phyloP scores from a whole-genome alignment of 2,113 vertebrate genomes.

The Acinonyx jubatus region DNA sequence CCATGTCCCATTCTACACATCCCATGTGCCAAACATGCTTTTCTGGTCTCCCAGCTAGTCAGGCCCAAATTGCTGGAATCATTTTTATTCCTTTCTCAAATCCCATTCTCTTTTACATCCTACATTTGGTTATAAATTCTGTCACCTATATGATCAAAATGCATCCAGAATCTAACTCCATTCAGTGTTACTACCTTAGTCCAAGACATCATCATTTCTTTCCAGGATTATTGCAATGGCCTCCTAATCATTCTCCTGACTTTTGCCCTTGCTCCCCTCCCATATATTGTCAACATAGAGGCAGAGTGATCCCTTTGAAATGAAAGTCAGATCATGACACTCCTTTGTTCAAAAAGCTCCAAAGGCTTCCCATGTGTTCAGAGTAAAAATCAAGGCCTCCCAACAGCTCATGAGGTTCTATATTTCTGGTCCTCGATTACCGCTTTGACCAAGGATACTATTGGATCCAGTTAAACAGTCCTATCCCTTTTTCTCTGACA shows the following conservation, averaged over 20 bases:
- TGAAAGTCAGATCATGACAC: not conserved
- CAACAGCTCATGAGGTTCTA: not conserved
- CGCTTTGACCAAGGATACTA: rapidly evolving
- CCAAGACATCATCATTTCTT: not conserved
- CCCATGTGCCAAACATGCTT: not conserved
- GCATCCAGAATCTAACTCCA: not conserved
- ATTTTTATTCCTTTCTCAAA: not conserved
- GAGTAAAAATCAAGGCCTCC: not conserved
- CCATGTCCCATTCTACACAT: rapidly evolving
- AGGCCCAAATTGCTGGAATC: not conserved
- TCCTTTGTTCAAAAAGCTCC: not conserved
- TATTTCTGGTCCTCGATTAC: not conserved
- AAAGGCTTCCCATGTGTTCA: not conserved
- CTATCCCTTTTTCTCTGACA: not conserved
- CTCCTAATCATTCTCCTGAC: not conserved
- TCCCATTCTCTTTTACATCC: not conserved
- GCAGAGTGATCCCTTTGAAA: not conserved
- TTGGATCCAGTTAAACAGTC: not conserved
- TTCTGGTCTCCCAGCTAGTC: not conserved
- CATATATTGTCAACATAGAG: not conserved
- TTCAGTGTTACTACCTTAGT: not conserved
- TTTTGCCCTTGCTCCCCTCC: not conserved
- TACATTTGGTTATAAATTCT: not conserved
- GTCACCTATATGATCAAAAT: not conserved
- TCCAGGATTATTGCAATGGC: not conserved